These are phyloP conservation scores for Apogon talboti DNA, from an alignment of 2,797 vertebrate species.

Conservation along the genomic window DNA sequence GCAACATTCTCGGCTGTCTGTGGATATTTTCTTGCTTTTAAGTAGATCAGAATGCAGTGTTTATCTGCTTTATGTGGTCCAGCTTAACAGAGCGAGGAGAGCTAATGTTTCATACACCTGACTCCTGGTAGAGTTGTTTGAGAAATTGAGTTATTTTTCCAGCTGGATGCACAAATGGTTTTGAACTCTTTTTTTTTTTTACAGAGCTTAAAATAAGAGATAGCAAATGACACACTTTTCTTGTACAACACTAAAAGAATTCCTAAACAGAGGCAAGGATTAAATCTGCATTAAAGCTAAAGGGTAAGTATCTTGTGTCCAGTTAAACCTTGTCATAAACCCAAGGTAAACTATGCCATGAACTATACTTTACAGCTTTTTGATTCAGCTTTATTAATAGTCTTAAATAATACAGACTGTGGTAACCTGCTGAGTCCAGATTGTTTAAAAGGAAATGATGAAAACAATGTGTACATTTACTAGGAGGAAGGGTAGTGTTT, in stretches of 20 bases:
- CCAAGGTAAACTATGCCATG: background rate
- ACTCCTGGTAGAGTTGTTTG: background rate
- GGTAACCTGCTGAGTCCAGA: background rate
- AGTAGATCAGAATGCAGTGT: background rate
- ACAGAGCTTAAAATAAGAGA: background rate
- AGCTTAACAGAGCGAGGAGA: background rate
- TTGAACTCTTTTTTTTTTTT: background rate
- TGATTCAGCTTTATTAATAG: background rate
- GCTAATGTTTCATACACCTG: background rate
- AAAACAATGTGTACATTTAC: constrained; percentile 19
- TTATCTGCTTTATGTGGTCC: background rate
- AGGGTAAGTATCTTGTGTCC: constrained; percentile 3
- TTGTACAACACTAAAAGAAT: background rate
- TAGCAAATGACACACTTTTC: background rate
- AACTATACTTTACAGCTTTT: background rate
- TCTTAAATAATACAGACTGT: background rate
- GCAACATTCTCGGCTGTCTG: too few species aligned
- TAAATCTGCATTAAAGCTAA: constrained; percentile 3
- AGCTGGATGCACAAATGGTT: background rate
- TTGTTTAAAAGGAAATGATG: constrained; percentile 32
- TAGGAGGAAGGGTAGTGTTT: constrained; percentile 14
- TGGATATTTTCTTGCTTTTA: background rate
- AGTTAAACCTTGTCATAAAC: constrained; percentile 10
- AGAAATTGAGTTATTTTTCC: background rate
- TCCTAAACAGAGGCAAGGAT: constrained; percentile 1